Conservation (phyloP, 2,797 vertebrate genomes). For the Pygocentrus nattereri region DNA sequence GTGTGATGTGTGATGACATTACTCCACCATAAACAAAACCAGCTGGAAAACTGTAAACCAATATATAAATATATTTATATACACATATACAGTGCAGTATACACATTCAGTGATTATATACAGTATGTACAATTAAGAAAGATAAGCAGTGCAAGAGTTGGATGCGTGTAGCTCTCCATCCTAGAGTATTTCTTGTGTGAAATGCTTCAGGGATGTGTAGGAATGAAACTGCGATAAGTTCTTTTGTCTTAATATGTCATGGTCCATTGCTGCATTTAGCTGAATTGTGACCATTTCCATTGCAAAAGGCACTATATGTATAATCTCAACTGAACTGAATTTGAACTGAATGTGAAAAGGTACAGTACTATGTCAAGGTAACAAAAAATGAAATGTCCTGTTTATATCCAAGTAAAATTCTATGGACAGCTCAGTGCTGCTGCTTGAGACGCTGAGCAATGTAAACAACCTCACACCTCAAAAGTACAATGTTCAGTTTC, state of each 20-base stretch:
- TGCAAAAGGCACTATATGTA: conserved; percentile 7
- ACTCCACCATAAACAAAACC: conserved; percentile 71
- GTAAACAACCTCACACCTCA: conserved; percentile 24
- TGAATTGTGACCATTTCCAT: background rate
- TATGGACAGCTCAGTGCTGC: background rate
- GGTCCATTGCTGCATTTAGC: conserved; percentile 1
- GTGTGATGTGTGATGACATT: conserved; percentile 61
- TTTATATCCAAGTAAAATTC: background rate
- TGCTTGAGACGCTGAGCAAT: conserved; percentile 7
- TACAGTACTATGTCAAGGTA: background rate
- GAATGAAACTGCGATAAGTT: background rate
- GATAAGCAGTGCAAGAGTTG: conserved; percentile 31
- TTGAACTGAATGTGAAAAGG: background rate
- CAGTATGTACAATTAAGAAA: conserved; percentile 38
- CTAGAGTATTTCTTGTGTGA: background rate
- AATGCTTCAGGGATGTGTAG: background rate
- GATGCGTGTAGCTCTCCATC: conserved; percentile 4
- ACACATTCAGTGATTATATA: conserved; percentile 53
- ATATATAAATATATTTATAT: conserved; percentile 61
- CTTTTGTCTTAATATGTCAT: background rate
- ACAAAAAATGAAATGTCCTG: background rate
- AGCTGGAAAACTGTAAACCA: conserved; percentile 66
- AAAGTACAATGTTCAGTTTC: conserved; percentile 15
- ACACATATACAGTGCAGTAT: conserved; percentile 63
- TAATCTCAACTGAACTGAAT: conserved; percentile 1